phyloP scores from a whole-genome alignment of 2,888 invertebrate species.

The Notodromas monacha region DNA sequence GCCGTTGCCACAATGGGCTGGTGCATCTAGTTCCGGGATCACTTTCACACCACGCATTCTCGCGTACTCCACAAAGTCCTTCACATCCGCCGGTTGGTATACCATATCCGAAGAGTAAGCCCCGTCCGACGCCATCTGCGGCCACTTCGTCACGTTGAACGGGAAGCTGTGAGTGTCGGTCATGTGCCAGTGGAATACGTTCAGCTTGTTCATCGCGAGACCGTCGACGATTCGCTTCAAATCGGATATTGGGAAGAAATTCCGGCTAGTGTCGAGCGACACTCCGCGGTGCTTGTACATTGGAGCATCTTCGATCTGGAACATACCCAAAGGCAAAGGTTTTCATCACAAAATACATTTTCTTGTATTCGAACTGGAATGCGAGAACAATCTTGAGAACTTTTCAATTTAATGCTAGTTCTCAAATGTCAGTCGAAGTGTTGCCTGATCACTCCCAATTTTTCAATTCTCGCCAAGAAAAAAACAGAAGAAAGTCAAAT shows the following conservation, averaged over 20 bases:
- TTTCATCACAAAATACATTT: too few relatives aligned
- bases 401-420: too few relatives aligned
- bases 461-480: too few relatives aligned
- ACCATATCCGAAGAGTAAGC: slow-evolving; percentile 40
- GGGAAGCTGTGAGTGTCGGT: slow-evolving; percentile 22
- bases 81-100: slow-evolving; percentile 33
- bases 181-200: slow-evolving; percentile 21
- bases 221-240: slow-evolving; percentile 19
- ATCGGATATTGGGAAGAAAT: slow-evolving; percentile 8
- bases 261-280: slow-evolving; percentile 21
- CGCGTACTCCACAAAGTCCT: slow-evolving; percentile 31
- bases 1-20: slow-evolving; percentile 15
- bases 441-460: too few relatives aligned
- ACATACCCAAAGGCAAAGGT: too few relatives aligned
- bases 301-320: slow-evolving; percentile 20
- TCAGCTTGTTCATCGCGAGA: slow-evolving; percentile 21
- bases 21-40: slow-evolving; percentile 14
- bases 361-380: too few relatives aligned
- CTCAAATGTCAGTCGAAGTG: too few relatives aligned
- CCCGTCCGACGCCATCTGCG: slow-evolving; percentile 35
- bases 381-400: too few relatives aligned
- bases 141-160: slow-evolving; percentile 21
- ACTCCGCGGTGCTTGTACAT: slow-evolving; percentile 22
- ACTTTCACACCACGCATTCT: slow-evolving; percentile 20
- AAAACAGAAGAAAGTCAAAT: too few relatives aligned